These are phyloP conservation scores for Chamaea fasciata DNA, from an alignment of 2,113 vertebrate genomes.

Conservation along the genomic window DNA sequence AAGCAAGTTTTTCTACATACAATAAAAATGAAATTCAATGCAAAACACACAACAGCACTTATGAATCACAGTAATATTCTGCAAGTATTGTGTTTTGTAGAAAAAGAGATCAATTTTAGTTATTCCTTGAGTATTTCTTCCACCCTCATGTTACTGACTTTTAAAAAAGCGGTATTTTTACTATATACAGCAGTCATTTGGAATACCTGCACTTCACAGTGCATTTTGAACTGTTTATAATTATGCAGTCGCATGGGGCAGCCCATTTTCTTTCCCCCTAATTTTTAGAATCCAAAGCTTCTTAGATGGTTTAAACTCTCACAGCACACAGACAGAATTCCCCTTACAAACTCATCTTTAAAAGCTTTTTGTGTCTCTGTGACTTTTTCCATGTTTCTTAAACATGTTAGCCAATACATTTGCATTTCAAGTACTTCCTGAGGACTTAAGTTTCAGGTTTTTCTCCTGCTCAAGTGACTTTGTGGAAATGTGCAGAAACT, in stretches of 20 bases:
- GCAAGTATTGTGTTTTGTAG: neutral
- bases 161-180: neutral
- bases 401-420: neutral
- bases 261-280: neutral
- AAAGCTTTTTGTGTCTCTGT: neutral
- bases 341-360: neutral
- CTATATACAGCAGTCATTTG: neutral
- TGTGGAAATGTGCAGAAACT: neutral
- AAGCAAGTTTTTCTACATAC: neutral
- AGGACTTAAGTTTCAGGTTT: neutral
- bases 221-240: neutral
- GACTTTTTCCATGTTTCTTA: neutral
- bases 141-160: neutral
- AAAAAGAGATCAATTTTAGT: neutral
- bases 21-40: neutral
- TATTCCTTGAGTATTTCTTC: neutral
- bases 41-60: neutral
- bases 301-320: neutral
- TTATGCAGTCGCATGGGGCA: accelerated
- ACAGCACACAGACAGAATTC: neutral
- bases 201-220: neutral
- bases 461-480: neutral
- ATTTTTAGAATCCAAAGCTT: neutral
- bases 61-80: neutral
- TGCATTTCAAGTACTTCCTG: neutral